phyloP scores from a whole-genome alignment of 2,888 invertebrate genomes.

The Rhopalosiphum nymphaeae region DNA sequence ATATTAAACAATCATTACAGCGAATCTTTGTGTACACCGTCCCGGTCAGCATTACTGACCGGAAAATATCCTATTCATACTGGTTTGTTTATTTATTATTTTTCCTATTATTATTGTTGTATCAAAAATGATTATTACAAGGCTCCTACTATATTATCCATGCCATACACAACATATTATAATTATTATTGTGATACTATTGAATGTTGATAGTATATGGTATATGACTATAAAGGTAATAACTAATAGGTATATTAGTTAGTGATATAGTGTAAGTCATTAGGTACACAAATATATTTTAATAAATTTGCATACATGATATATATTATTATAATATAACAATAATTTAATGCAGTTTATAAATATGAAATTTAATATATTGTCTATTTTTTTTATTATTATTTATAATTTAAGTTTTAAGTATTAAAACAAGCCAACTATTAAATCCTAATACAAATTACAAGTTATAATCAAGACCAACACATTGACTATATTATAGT shows the following conservation, averaged over 20 bases:
- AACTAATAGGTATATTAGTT: too few relatives aligned
- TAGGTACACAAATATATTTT: neutral
- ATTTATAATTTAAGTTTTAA: neutral
- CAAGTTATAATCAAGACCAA: neutral
- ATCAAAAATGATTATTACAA: neutral
- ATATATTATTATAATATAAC: neutral
- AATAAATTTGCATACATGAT: neutral
- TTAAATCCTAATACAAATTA: neutral
- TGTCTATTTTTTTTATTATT: neutral
- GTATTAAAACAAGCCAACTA: neutral
- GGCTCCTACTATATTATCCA: neutral
- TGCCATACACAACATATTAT: neutral
- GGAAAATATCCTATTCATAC: slow-evolving; percentile 89
- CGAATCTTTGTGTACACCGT: slow-evolving; percentile 87
- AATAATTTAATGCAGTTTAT: neutral
- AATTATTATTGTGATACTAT: neutral
- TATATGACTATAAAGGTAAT: neutral
- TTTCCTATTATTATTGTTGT: neutral
- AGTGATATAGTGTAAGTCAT: neutral
- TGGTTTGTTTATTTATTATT: slow-evolving; percentile 71
- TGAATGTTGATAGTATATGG: neutral
- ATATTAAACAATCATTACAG: slow-evolving; percentile 89
- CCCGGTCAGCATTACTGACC: slow-evolving; percentile 84
- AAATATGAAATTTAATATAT: neutral
- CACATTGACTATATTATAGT: neutral